Conservation (phyloP, 2,113 vertebrate genomes). For the Leptocoma aspasia region DNA sequence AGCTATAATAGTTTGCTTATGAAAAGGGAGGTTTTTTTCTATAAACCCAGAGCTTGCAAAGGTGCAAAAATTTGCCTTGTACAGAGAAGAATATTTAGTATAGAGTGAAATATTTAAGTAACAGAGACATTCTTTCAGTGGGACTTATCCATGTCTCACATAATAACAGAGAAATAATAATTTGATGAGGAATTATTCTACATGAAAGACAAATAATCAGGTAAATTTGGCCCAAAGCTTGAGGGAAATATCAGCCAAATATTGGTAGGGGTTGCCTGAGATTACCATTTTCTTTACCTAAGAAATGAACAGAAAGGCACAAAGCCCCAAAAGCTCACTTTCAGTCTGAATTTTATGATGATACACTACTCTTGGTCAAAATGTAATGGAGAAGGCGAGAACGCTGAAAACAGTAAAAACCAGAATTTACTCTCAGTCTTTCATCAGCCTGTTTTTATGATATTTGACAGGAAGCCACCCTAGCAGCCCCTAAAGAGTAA, state of each 20-base stretch:
- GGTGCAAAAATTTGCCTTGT: background rate
- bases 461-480: constrained; percentile 9
- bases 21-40: background rate
- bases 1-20: background rate
- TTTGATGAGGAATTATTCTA: background rate
- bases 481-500: background rate
- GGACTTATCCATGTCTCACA: background rate
- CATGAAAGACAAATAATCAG: background rate
- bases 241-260: background rate
- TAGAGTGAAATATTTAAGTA: background rate
- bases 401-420: background rate
- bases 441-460: background rate
- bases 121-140: background rate
- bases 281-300: background rate
- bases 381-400: background rate
- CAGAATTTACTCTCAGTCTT: background rate
- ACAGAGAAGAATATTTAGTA: background rate
- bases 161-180: background rate
- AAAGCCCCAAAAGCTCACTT: background rate
- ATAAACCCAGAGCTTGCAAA: background rate
- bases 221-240: background rate
- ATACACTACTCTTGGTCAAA: background rate
- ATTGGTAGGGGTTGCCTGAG: background rate
- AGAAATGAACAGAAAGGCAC: background rate
- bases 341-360: background rate